Base-by-base conservation (phyloP, 1,140 invertebrate species). In the Bombus huntii region DNA sequence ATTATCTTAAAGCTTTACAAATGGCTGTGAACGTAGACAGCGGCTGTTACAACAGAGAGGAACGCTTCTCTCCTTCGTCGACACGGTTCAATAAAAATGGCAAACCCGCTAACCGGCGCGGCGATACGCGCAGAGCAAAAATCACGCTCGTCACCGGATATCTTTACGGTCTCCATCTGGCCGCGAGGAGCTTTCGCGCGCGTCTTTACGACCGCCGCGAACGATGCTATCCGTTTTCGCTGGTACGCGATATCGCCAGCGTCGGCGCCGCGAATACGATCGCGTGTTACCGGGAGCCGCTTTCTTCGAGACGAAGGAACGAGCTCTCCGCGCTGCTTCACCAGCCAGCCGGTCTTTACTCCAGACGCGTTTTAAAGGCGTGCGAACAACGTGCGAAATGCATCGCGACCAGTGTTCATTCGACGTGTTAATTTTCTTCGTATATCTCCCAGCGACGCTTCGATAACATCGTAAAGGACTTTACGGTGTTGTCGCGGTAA, bases 241-340 rank as follows among this genome's bases (percentile, higher is more conserved):
- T 31, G 6, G 42, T 34, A 31, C 62, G 47, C 75, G 71, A 47
- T 44, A 44, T n/a, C 72, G 28, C 65, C 25, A 44, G 39, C 59
- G 68, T 83, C 65, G n/a, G 12, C 62, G 25, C 42, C 65, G 37
- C 82, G 62, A 75, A 68, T 71, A 78, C 37, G 75, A 84, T 84
- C 82, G 75, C 75, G 82, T 84, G 47, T 79, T 53, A 72, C 37
- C 66, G 74, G 74, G n/a, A 59, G 25, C 75, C 39, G 37, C 68
- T 25, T 22, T 37, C 31, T 18, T 18, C 15, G 18, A 68, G 31
- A 37, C 31, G 66, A 25, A 68, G 6, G 8, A 68, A 31, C 66
- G 34, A 68, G 18, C 65, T 34, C 47, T 53, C 18, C 6, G 1
- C 47, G 47, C 1, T 53, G 47, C 47, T 2, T 53, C 47, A 6